A percentile compares a stretch with the other conserved stretches of the same genome.
Conservation (phyloP, 2,888 invertebrate genomes). For the Rhagonycha lutea region DNA sequence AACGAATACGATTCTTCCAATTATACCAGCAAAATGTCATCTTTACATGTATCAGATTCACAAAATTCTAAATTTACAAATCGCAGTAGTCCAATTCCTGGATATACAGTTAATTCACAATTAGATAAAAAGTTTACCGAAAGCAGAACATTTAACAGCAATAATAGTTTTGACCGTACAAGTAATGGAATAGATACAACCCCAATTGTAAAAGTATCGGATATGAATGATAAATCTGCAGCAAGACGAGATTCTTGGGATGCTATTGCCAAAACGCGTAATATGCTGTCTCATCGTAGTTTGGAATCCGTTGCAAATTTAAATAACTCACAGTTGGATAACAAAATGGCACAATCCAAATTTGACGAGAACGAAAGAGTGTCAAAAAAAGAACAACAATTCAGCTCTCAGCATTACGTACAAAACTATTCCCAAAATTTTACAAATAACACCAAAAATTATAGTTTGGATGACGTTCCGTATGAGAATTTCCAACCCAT, state of each 20-base stretch:
- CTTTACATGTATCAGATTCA: constrained; percentile 47
- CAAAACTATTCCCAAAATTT: constrained; percentile 40
- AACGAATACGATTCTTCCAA: constrained; percentile 44
- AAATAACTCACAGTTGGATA: constrained; percentile 64
- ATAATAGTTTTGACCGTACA: constrained; percentile 31
- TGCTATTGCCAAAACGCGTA: constrained; percentile 78
- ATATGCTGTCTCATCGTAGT: constrained; percentile 71
- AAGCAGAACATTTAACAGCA: constrained; percentile 39
- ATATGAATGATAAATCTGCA: constrained; percentile 58
- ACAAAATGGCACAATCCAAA: constrained; percentile 46
- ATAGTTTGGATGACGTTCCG: constrained; percentile 29
- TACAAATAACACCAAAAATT: constrained; percentile 44
- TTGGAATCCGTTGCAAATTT: constrained; percentile 72
- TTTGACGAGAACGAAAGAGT: constrained; percentile 47
- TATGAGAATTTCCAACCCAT: constrained; percentile 40
- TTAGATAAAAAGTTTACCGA: constrained; percentile 46
- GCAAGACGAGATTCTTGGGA: constrained; percentile 81
- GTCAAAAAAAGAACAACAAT: constrained; percentile 40
- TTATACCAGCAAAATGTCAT: constrained; percentile 49
- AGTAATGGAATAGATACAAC: constrained; percentile 58
- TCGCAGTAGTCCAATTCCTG: constrained; percentile 44
- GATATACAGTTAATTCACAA: constrained; percentile 41
- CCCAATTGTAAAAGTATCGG: constrained; percentile 64
- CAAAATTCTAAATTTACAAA: constrained; percentile 48
- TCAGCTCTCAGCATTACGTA: constrained; percentile 38